Evolutionary conservation across 2,888 invertebrate species (phyloP), one percentile per base, ranked within the genome.

Genomic region (Lepidonotus clava): DNA sequence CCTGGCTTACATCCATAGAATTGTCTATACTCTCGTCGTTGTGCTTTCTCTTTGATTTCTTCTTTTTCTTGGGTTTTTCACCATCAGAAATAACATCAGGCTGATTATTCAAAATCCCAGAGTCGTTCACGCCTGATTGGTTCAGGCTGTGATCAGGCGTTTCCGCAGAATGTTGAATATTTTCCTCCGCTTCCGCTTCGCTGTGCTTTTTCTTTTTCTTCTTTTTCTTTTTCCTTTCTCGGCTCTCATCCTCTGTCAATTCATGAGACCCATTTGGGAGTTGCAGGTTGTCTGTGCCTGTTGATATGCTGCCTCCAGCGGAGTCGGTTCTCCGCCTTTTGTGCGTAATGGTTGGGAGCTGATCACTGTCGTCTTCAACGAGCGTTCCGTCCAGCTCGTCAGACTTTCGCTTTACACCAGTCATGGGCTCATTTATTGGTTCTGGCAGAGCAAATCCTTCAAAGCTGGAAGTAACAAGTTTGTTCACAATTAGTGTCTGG

Each of bases 121-220:
- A 11, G 8, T 8, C 8, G 46, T 46, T 46, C 46, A 11, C 8
- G 8, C 8, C 8, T 11, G 46, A 8, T 46, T 46, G 8, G 46
- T 8, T 46, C 18, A 8, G 46, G 8, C 8, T 46, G 8, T 11
- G 8, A 11, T 18, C 8, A 46, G 18, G 8, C 8, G 8, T 46
- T 18, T 18, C 8, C 46, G 46, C 46, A 11, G 8, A 11, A 18
- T 46, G 8, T 46, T 46, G 46, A 46, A 11, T 46, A 18, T 8
- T 46, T 71, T 71, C 71, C 18, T 36, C n/a, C 38, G 34, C 71
- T 36, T 71, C 71, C 28, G n/a, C n/a, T n/a, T 61, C 61, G 1
- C 28, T 28, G 24, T 61, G 61, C n/a, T 67, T 67, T 36, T 38
- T 34, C 71, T 38, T 71, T 18, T 71, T 71, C 71, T 71, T 71